Percentiles rank a stretch among this genome's conserved stretches.
Evolutionary conservation across 2,797 vertebrate species (phyloP).

Genomic region (Parauchenoglanis punctatus): DNA sequence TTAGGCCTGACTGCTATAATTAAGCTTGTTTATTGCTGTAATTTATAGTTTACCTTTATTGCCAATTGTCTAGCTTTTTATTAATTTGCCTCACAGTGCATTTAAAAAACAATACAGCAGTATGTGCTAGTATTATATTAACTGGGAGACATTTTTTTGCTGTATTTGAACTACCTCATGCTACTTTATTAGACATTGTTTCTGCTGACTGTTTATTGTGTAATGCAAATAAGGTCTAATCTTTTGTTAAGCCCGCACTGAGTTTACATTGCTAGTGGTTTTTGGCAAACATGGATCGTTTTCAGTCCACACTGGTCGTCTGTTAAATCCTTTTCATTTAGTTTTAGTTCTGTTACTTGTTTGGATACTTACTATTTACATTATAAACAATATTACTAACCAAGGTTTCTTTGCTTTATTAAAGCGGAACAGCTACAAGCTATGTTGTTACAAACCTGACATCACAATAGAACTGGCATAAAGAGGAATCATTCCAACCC

Average conservation of each 20-base stretch:
- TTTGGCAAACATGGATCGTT: neutral
- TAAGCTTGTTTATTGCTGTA: neutral
- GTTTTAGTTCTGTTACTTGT: neutral
- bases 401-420: neutral
- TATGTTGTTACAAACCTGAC: neutral
- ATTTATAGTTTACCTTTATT: neutral
- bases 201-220: conserved; percentile 10
- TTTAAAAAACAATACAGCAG: neutral
- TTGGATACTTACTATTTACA: neutral
- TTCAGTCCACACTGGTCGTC: neutral
- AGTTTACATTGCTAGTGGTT: neutral
- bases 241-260: neutral
- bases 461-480: neutral
- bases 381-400: neutral
- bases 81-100: neutral
- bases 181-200: conserved; percentile 5
- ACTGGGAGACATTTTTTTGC: neutral
- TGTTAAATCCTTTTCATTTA: neutral
- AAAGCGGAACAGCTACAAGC: neutral
- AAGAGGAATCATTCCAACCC: neutral
- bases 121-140: neutral
- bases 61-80: neutral
- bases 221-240: conserved; percentile 1
- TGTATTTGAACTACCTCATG: neutral
- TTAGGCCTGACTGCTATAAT: neutral